Evolutionary conservation across 2,113 vertebrate species (phyloP).

Genomic region (Sebastes schlegelii): DNA sequence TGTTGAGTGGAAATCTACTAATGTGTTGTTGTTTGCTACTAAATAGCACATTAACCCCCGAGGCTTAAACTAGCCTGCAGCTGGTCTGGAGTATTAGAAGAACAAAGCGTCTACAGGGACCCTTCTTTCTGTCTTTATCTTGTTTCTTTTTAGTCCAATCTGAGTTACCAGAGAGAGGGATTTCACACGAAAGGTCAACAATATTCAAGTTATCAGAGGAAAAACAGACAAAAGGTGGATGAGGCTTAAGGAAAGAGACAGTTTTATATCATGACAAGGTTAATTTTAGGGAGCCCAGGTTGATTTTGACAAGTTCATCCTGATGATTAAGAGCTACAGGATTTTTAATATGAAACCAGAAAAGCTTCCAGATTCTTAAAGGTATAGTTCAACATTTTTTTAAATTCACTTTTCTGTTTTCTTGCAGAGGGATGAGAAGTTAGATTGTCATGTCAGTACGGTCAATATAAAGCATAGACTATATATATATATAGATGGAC

Average conservation of each 20-base stretch:
- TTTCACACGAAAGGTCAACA: conserved; percentile 41
- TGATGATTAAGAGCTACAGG: conserved; percentile 9
- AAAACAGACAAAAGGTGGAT: conserved; percentile 21
- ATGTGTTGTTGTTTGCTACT: conserved; percentile 65
- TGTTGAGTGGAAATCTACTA: conserved; percentile 60
- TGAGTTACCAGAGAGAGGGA: conserved; percentile 25
- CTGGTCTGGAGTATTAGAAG: conserved; percentile 46
- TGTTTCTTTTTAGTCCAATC: conserved; percentile 27
- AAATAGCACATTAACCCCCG: conserved; percentile 69
- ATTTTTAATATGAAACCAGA: not conserved
- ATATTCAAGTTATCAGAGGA: conserved; percentile 37
- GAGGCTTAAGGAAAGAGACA: conserved; percentile 16
- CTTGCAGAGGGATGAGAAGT: not conserved
- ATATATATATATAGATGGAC: no score
- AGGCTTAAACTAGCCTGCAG: conserved; percentile 50
- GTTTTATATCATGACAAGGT: conserved; percentile 1
- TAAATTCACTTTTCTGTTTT: not conserved
- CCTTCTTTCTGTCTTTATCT: conserved; percentile 30
- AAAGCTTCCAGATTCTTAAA: not conserved
- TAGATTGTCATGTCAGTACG: not conserved
- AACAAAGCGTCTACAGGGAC: conserved; percentile 49
- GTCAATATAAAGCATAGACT: not conserved
- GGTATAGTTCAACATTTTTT: conserved; percentile 1
- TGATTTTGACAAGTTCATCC: not conserved
- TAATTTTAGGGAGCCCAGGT: conserved; percentile 9